Evolutionary conservation across 2,888 invertebrate species (phyloP).

Genomic region (Sturmia bella): DNA sequence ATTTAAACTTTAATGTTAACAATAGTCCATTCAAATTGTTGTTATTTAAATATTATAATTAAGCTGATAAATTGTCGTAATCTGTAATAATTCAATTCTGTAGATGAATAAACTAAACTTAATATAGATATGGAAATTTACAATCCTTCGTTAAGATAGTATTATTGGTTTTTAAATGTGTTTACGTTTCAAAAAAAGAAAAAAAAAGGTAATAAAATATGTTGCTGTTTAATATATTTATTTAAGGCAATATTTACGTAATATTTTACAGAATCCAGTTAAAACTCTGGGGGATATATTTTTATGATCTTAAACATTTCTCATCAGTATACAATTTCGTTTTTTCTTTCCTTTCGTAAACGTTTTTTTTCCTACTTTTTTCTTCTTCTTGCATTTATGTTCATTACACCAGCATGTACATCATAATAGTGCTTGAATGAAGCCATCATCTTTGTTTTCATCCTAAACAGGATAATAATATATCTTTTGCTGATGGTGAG

Average conservation of each 20-base stretch:
- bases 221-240: background rate
- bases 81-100: too few species aligned
- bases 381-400: constrained; percentile 19
- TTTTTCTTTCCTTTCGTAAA: background rate
- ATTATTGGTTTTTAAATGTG: too few species aligned
- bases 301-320: constrained; percentile 61
- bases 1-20: too few species aligned
- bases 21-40: too few species aligned
- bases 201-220: background rate
- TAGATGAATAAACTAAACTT: too few species aligned
- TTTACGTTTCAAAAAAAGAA: too few species aligned
- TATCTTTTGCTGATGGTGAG: background rate
- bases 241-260: background rate
- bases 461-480: constrained; percentile 47
- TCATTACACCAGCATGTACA: constrained; percentile 26
- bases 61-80: too few species aligned
- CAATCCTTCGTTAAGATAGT: too few species aligned
- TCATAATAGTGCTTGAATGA: constrained; percentile 45
- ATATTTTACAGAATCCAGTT: constrained; percentile 52
- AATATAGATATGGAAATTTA: too few species aligned
- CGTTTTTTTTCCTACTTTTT: constrained; percentile 3
- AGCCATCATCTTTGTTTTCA: constrained; percentile 57
- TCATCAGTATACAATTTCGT: constrained; percentile 36
- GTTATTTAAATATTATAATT: too few species aligned
- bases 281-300: constrained; percentile 59